Percentiles rank a stretch among this genome's conserved stretches.
These are phyloP conservation scores for Dicrurus megarhynchus DNA, from an alignment of 2,113 vertebrate species.

Conservation along the genomic window DNA sequence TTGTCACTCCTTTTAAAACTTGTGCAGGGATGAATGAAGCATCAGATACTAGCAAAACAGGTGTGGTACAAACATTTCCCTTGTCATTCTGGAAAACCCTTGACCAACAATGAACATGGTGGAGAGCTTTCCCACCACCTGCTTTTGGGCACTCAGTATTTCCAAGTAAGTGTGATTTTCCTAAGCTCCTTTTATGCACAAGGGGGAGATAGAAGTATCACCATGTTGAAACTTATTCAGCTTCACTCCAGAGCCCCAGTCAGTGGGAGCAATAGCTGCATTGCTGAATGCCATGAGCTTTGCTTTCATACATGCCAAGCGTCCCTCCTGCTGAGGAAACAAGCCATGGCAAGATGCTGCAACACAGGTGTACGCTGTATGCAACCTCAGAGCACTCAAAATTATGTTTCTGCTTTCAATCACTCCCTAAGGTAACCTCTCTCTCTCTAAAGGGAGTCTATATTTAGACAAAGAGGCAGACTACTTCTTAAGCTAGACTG, in stretches of 20 bases:
- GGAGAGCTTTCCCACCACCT: not conserved
- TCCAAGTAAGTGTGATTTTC: not conserved
- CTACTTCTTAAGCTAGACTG: not conserved
- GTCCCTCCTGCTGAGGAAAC: not conserved
- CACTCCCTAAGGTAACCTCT: not conserved
- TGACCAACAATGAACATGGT: not conserved
- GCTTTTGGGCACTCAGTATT: not conserved
- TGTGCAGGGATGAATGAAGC: not conserved
- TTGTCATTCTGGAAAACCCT: not conserved
- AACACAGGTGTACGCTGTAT: not conserved
- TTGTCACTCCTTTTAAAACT: not conserved
- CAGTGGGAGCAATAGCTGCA: not conserved
- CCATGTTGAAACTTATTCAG: accelerated
- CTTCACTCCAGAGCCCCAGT: not conserved
- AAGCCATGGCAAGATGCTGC: not conserved
- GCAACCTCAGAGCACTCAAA: not conserved
- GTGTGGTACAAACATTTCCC: accelerated
- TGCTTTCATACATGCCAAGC: not conserved
- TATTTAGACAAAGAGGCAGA: not conserved
- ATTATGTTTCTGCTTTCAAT: not conserved
- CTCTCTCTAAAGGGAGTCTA: not conserved
- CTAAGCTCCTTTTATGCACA: not conserved
- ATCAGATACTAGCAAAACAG: not conserved
- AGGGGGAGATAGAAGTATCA: not conserved
- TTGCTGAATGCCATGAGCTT: not conserved